phyloP scores from a whole-genome alignment of 1,140 invertebrate genomes.

The Cryptotermes secundus region DNA sequence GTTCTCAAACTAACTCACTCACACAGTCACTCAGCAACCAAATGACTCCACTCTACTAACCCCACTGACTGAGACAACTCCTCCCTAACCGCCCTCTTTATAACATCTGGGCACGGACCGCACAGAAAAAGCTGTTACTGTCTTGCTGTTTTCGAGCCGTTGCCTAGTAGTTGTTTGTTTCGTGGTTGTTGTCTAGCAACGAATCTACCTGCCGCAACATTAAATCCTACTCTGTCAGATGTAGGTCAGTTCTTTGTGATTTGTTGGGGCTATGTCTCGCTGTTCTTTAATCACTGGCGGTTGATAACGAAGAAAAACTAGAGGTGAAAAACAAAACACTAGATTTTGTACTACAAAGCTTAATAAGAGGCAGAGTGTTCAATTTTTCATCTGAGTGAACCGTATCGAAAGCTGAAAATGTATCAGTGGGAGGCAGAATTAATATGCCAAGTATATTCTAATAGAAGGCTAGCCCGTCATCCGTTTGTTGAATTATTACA shows the following conservation, averaged over 20 bases:
- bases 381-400: neutral
- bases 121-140: too few relatives aligned
- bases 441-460: neutral
- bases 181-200: too few relatives aligned
- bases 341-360: neutral
- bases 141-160: too few relatives aligned
- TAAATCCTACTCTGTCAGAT: neutral
- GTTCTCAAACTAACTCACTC: too few relatives aligned
- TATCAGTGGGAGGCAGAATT: neutral
- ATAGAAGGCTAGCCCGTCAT: neutral
- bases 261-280: neutral
- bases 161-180: too few relatives aligned
- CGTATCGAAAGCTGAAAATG: neutral
- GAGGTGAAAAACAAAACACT: neutral
- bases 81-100: too few relatives aligned
- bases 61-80: too few relatives aligned
- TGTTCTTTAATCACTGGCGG: neutral
- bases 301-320: neutral
- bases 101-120: too few relatives aligned
- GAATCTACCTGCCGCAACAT: too few relatives aligned
- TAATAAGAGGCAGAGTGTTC: neutral
- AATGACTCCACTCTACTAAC: too few relatives aligned
- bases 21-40: too few relatives aligned
- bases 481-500: neutral
- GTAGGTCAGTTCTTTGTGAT: neutral